phyloP scores from a whole-genome alignment of 2,797 vertebrate species.

The Balearica regulorum region DNA sequence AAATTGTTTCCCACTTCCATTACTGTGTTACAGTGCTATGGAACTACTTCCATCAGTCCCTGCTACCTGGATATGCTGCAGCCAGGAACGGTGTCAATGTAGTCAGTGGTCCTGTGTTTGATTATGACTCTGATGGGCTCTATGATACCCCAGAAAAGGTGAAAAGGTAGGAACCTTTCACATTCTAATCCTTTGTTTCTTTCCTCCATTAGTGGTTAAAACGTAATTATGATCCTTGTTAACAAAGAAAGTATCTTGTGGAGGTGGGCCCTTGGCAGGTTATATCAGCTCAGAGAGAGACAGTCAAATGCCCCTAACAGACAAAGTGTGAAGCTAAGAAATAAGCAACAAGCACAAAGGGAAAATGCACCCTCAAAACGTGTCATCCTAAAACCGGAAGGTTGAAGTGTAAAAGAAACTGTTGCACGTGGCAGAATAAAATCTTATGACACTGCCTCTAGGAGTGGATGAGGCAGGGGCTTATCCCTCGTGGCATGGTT shows the following conservation, averaged over 20 bases:
- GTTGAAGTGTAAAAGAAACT: not conserved
- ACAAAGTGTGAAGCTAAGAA: not conserved
- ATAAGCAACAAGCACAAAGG: not conserved
- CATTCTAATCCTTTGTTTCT: not conserved
- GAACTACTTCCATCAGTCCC: conserved; percentile 80
- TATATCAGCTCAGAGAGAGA: not conserved
- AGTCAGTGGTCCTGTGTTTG: conserved; percentile 86
- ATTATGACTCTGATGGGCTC: conserved; percentile 84
- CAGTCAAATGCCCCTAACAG: not conserved
- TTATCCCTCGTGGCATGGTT: not conserved
- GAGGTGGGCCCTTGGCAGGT: not conserved
- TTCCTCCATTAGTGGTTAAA: not conserved
- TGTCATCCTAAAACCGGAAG: not conserved
- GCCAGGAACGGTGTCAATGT: conserved; percentile 83
- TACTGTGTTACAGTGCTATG: conserved; percentile 81
- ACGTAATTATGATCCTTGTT: not conserved
- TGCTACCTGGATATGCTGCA: conserved; percentile 78
- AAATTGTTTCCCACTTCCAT: not conserved
- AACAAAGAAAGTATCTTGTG: not conserved
- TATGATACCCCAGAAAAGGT: conserved; percentile 80
- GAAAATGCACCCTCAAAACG: not conserved
- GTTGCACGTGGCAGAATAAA: not conserved
- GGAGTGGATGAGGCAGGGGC: not conserved
- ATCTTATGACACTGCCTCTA: not conserved
- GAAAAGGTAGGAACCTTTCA: conserved; percentile 73